These are phyloP conservation scores for Callocephalon fimbriatum DNA, from an alignment of 2,113 vertebrate species.

Conservation along the genomic window DNA sequence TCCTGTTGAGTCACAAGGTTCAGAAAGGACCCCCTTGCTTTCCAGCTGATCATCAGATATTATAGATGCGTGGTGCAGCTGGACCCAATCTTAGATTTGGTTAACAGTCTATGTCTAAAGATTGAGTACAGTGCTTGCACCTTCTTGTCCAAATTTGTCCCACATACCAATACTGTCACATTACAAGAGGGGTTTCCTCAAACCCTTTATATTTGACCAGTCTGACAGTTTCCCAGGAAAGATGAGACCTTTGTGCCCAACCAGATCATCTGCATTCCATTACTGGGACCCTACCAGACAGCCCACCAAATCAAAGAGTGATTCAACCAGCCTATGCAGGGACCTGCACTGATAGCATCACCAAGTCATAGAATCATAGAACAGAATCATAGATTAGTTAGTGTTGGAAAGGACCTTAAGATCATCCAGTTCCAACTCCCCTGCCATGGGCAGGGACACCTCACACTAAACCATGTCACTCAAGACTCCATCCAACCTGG, in stretches of 20 bases:
- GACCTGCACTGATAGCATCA: background rate
- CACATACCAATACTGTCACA: background rate
- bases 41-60: background rate
- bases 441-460: background rate
- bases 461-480: background rate
- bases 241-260: background rate
- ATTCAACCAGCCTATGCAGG: background rate
- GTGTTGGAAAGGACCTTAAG: background rate
- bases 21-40: background rate
- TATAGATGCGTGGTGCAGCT: background rate
- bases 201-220: background rate
- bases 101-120: background rate
- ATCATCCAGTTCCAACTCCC: background rate
- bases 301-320: background rate
- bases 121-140: background rate
- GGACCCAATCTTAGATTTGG: background rate
- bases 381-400: background rate
- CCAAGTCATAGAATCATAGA: background rate
- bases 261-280: background rate
- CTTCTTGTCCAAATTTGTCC: background rate
- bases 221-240: background rate
- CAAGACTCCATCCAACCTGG: background rate
- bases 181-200: background rate
- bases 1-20: background rate
- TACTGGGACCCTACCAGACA: background rate